Evolutionary conservation across 1,140 invertebrate species (phyloP), one percentile per base, ranked within the genome.

Genomic region (Drosophila elegans): DNA sequence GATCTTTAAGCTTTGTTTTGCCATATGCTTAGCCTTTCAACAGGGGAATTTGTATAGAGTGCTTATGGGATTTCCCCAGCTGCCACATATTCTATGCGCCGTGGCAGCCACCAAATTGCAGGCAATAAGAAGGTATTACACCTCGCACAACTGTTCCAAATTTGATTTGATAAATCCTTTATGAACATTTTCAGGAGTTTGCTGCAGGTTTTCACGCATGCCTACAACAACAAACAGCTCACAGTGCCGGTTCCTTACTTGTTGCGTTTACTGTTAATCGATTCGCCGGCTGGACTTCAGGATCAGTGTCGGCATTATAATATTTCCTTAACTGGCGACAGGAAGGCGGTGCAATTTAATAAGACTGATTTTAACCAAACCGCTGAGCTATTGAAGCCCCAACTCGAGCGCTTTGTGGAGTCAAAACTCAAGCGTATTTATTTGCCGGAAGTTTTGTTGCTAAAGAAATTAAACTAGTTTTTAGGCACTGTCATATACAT

Each of bases 171-270:
- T 7, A 7, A 32, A 32, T 32, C 29, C 2, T n/a, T n/a, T n/a
- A 25, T 5, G 21, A 16, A 46, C 6, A 29, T 52, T 36, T 21
- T 54, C 52, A 94, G 94, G 66, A 82, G 83, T 46, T 74, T 93
- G 29, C 78, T 94, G n/a, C 42, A 89, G 75, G 92, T 93, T 10
- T 95, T 95, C 93, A 93, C 93, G 59, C 78, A 81, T 63, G 94
- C 93, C 32, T 95, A 94, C 74, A 94, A 88, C 72, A 94, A 92
- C 63, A 94, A 93, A 86, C 92, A 93, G 48, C 73, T 94, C 1
- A 89, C 73, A 2, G 94, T 93, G 72, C 93, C 94, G 41, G 56
- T 82, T n/a, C 54, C 77, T 32, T 88, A 88, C 69, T 66, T 94
- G 48, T 73, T 91, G 78, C 81, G 90, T 45, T 32, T 93, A 36